A percentile compares a stretch with the other conserved stretches of the same genome.
These are phyloP conservation scores for Sus scrofa DNA, from an alignment of 2,113 vertebrate genomes.

Conservation along the genomic window DNA sequence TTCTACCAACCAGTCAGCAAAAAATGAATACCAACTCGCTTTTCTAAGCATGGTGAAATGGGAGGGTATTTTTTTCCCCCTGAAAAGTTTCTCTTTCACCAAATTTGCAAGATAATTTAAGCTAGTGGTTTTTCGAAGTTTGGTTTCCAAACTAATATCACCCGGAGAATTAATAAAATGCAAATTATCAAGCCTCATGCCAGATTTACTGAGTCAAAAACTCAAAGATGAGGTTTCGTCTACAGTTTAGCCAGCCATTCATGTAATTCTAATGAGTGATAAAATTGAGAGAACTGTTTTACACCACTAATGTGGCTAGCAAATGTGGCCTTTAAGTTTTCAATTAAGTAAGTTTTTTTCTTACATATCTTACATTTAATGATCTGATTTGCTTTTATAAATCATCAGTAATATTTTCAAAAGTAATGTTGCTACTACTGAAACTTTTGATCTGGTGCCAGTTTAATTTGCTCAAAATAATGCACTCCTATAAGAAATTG, in stretches of 20 bases:
- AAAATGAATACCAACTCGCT: not conserved
- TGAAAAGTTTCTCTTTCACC: not conserved
- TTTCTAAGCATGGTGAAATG: not conserved
- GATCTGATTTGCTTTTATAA: constrained; percentile 21
- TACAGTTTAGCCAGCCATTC: not conserved
- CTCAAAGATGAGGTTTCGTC: not conserved
- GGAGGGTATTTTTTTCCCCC: not conserved
- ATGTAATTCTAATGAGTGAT: not conserved
- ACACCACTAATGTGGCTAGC: not conserved
- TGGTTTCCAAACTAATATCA: not conserved
- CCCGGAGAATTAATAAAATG: not conserved
- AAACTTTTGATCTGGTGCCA: not conserved
- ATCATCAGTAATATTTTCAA: not conserved
- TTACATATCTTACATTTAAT: not conserved
- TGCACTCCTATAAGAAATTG: not conserved
- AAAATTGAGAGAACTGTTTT: not conserved
- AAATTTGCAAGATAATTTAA: not conserved
- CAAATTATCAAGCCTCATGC: not conserved
- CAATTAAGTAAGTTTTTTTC: not conserved
- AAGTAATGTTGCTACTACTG: not conserved
- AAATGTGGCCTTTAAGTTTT: not conserved
- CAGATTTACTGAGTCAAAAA: not conserved
- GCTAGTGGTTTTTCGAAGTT: constrained; percentile 24
- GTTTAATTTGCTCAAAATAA: constrained; percentile 51
- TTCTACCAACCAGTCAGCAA: not conserved